Evolutionary conservation across 2,888 invertebrate genomes (phyloP), one percentile per base, ranked within the genome.

Genomic region (Allophyes oxyacanthae): DNA sequence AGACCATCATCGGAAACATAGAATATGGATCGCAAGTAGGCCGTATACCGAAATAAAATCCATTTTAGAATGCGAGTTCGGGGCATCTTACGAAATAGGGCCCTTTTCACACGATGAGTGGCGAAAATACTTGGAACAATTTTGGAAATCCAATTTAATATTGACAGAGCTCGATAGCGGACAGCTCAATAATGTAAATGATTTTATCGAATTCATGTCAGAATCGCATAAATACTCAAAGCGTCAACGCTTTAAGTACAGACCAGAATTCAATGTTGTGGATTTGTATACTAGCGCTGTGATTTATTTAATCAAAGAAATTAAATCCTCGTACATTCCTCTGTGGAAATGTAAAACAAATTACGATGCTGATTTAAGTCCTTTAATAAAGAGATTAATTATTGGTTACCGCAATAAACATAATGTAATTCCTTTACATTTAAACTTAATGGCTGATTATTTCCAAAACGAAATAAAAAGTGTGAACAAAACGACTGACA

Each of bases 1-100:
- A 10, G 13, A 40, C 6, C 11, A 40, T 32, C 45, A 13, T 14
- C 5, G n/a, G 1, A 45, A 48, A 11, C 56, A 58, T 8, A 56
- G 14, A 33, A 52, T 63, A 37, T 65, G 74, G 74, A 45, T 75
- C 0, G 63, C 75, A 0, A 74, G 65, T 25, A 59, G 74, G n/a
- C 57, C 72, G 6, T 74, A 74, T 25, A 52, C 48, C 10, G 51
- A 59, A 41, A 36, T 68, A 2, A 53, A 55, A 41, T 9, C 42
- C 0, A 42, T 25, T 36, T 55, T 74, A 36, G 37, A 64, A 11
- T 28, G 7, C n/a, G 45, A 46, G 2, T 74, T 74, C 13, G 59
- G 61, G 7, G 36, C 8, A 10, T 43, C 46, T 6, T 61, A 57
- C 30, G 34, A 52, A 40, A 33, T 74, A 20, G 20, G 44, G 14